Percentiles rank a stretch among this genome's conserved stretches.
These are phyloP conservation scores for Alexandromys fortis DNA, from an alignment of 2,113 vertebrate species.

Conservation along the genomic window DNA sequence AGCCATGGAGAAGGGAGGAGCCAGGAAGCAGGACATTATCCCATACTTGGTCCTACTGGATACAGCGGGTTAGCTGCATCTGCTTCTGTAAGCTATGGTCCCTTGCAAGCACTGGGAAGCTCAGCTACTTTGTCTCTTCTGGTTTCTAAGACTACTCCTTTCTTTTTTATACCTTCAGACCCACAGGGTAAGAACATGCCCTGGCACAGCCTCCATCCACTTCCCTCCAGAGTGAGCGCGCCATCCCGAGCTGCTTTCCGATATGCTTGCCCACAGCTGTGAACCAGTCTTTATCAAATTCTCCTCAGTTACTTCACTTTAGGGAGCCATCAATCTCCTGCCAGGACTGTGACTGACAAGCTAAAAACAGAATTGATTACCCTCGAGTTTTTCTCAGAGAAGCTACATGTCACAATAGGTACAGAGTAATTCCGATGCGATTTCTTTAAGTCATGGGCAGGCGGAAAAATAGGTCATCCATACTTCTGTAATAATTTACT, in stretches of 20 bases:
- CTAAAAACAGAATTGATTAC: conserved; percentile 19
- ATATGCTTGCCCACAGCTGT: not conserved
- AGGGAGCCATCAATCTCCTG: conserved; percentile 41
- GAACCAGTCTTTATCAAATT: not conserved
- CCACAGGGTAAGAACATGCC: no score
- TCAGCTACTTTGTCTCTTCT: not conserved
- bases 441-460: not conserved
- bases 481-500: not conserved
- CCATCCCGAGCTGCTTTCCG: not conserved
- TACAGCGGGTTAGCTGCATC: not conserved
- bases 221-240: not conserved
- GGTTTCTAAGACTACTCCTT: not conserved
- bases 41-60: not conserved
- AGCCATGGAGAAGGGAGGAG: no score
- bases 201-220: not conserved
- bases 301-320: not conserved
- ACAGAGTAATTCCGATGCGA: not conserved
- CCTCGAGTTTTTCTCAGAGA: conserved; percentile 37
- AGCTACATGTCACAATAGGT: not conserved
- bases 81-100: no score
- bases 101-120: not conserved
- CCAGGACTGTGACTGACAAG: not conserved
- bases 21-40: not conserved
- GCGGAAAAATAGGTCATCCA: not conserved
- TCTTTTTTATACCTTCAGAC: not conserved